Conservation (phyloP, 2,888 invertebrate species). For the Harpagoxenus sublaevis region DNA sequence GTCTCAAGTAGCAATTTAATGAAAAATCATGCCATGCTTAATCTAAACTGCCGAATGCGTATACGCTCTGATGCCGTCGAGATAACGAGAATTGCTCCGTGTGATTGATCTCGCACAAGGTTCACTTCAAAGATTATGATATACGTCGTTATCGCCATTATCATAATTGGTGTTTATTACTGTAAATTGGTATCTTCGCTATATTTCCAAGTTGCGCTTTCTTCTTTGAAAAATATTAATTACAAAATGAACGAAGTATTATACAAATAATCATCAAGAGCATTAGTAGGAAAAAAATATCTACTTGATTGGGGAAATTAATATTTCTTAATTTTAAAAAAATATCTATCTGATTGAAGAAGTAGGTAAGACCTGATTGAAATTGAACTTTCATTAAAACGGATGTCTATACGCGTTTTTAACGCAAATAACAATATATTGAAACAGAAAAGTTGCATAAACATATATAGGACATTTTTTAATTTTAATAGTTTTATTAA, state of each 20-base stretch:
- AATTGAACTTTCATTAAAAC: background rate
- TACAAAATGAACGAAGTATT: background rate
- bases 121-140: background rate
- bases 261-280: background rate
- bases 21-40: slow-evolving; percentile 29
- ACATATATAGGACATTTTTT: background rate
- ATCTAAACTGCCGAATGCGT: slow-evolving; percentile 23
- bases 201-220: background rate
- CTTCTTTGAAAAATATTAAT: background rate
- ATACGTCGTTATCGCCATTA: background rate
- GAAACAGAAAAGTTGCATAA: background rate
- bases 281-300: background rate
- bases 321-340: background rate
- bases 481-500: background rate
- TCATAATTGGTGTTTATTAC: background rate
- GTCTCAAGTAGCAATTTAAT: background rate
- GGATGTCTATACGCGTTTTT: background rate
- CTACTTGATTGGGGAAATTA: background rate
- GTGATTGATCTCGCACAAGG: slow-evolving; percentile 15
- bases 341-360: background rate
- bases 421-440: background rate
- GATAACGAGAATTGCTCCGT: slow-evolving; percentile 16
- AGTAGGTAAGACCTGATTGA: background rate
- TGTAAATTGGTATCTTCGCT: background rate
- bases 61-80: background rate